These are phyloP conservation scores for Sympetrum striolatum DNA, from an alignment of 2,888 invertebrate species.

Conservation along the genomic window DNA sequence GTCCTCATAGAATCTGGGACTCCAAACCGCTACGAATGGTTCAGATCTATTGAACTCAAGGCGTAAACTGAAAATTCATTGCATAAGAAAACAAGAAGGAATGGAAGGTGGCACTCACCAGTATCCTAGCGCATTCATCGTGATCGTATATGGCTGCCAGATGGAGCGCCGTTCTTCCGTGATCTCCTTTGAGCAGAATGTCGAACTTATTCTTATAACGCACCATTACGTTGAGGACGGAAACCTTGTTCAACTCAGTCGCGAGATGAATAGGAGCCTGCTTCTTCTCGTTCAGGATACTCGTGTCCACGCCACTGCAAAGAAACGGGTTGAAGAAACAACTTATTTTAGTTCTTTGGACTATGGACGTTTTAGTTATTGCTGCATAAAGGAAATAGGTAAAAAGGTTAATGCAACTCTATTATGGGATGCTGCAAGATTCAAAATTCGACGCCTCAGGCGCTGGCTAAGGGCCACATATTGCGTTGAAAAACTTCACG, in stretches of 20 bases:
- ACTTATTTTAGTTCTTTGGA: neutral
- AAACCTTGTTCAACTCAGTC: constrained; percentile 77
- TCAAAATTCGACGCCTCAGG: too few species aligned
- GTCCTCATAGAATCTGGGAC: too few species aligned
- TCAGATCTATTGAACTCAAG: too few species aligned
- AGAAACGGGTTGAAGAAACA: constrained; percentile 44
- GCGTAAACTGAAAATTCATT: too few species aligned
- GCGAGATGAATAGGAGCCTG: constrained; percentile 82
- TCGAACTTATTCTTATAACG: constrained; percentile 73
- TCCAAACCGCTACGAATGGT: too few species aligned
- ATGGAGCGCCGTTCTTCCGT: constrained; percentile 82
- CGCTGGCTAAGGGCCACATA: too few species aligned
- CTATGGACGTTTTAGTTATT: neutral
- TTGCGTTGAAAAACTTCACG: too few species aligned
- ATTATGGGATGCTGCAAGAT: too few species aligned
- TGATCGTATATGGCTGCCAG: constrained; percentile 85
- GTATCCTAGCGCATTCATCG: constrained; percentile 78
- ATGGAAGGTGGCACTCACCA: constrained; percentile 65
- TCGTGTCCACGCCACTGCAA: constrained; percentile 72
- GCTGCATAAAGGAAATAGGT: too few species aligned
- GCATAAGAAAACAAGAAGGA: too few species aligned
- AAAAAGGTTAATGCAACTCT: too few species aligned
- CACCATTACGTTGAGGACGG: constrained; percentile 72
- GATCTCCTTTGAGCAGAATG: constrained; percentile 78
- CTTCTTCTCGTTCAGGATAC: constrained; percentile 75